phyloP scores from a whole-genome alignment of 2,888 invertebrate genomes.

The Drosophila eohydei region DNA sequence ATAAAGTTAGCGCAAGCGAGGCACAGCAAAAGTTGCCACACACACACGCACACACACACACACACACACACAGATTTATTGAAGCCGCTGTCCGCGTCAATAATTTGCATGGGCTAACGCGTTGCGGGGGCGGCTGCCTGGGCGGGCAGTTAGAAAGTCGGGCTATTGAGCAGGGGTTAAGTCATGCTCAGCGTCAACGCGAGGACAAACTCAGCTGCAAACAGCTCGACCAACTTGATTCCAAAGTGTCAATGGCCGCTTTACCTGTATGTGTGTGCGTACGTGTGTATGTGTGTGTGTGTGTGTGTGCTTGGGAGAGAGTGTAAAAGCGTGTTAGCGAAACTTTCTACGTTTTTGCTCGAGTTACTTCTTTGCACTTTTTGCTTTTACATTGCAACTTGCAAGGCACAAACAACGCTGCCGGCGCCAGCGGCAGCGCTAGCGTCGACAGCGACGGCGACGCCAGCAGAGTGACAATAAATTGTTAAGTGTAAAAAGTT shows the following conservation, averaged over 20 bases:
- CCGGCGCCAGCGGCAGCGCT: slow-evolving; percentile 7
- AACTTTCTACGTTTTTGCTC: slow-evolving; percentile 72
- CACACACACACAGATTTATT: slow-evolving; percentile 63
- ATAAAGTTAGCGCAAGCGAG: slow-evolving; percentile 55
- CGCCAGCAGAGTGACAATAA: slow-evolving; percentile 72
- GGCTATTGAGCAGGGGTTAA: slow-evolving; percentile 20
- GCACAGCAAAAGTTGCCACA: slow-evolving; percentile 64
- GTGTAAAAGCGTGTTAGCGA: slow-evolving; percentile 73
- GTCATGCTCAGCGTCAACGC: slow-evolving; percentile 28
- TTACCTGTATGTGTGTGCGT: slow-evolving; percentile 47
- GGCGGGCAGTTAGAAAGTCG: slow-evolving; percentile 1
- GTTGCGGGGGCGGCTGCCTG: not conserved
- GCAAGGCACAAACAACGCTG: slow-evolving; percentile 41
- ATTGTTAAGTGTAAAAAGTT: slow-evolving; percentile 79
- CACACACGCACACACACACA: slow-evolving; percentile 30
- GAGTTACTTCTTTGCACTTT: slow-evolving; percentile 57
- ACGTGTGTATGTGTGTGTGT: slow-evolving; percentile 4
- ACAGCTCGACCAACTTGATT: slow-evolving; percentile 50
- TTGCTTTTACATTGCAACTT: slow-evolving; percentile 38
- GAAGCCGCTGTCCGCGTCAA: slow-evolving; percentile 73
- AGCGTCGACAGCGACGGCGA: slow-evolving; percentile 7
- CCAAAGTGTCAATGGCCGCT: slow-evolving; percentile 71
- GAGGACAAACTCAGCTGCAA: slow-evolving; percentile 50
- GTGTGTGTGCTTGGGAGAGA: slow-evolving; percentile 37
- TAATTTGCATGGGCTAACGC: slow-evolving; percentile 73